Conservation (phyloP, 2,888 invertebrate species). For the Napeogenes sylphis region DNA sequence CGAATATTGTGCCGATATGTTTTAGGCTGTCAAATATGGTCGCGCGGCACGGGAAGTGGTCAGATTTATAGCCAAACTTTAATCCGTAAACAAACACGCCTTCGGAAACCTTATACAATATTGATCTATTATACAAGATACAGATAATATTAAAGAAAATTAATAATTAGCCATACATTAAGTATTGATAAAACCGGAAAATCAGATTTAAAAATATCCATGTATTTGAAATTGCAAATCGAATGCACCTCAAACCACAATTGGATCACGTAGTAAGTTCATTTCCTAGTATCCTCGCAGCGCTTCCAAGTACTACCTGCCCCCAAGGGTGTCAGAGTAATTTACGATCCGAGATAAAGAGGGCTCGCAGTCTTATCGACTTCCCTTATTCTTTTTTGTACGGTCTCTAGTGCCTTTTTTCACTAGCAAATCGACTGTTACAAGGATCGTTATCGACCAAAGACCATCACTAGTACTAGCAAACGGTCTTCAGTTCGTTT, state of each 20-base stretch:
- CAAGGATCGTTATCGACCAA: constrained; percentile 55
- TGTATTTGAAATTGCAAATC: constrained; percentile 40
- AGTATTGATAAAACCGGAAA: too few species aligned
- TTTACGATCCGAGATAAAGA: constrained; percentile 76
- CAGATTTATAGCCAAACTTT: constrained; percentile 65
- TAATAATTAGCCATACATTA: too few species aligned
- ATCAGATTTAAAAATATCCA: constrained; percentile 37
- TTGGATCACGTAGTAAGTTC: constrained; percentile 76
- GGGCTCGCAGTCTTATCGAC: constrained; percentile 74
- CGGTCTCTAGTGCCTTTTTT: constrained; percentile 65
- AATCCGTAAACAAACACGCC: constrained; percentile 36
- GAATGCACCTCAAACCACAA: constrained; percentile 73
- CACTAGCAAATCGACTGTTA: constrained; percentile 68
- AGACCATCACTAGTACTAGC: constrained; percentile 46
- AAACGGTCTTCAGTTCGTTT: constrained; percentile 17
- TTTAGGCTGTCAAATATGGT: constrained; percentile 58
- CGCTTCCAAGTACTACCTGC: constrained; percentile 66
- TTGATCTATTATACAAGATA: too few species aligned
- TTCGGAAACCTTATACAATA: constrained; percentile 10
- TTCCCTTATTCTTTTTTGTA: constrained; percentile 64
- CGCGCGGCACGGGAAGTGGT: constrained; percentile 47
- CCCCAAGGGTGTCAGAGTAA: constrained; percentile 70
- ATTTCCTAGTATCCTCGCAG: constrained; percentile 67
- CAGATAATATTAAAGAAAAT: too few species aligned
- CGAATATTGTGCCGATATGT: constrained; percentile 65